These are phyloP conservation scores for Archips xylosteana DNA, from an alignment of 2,888 invertebrate species.

Conservation along the genomic window DNA sequence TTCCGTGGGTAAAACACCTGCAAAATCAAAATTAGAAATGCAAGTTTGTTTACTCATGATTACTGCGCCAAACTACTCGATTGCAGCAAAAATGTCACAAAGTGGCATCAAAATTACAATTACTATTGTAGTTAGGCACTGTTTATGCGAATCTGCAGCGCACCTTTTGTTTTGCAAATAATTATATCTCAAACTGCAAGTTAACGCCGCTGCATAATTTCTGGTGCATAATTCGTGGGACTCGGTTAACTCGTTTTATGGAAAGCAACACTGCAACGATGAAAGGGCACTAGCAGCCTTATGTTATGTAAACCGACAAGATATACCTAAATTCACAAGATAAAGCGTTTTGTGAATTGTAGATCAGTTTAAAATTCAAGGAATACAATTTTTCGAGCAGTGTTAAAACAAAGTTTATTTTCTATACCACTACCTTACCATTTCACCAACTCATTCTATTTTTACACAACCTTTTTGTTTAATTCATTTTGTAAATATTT, in stretches of 20 bases:
- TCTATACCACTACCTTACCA: no score
- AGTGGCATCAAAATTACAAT: not conserved
- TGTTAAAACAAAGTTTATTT: no score
- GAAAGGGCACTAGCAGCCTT: conserved; percentile 55
- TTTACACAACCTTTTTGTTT: no score
- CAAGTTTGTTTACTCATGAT: no score
- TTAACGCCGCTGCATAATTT: conserved; percentile 56
- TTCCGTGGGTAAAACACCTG: no score
- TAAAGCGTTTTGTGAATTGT: conserved; percentile 8
- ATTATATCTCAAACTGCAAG: conserved; percentile 27
- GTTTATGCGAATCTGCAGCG: not conserved
- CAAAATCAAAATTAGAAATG: no score
- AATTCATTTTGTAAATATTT: no score
- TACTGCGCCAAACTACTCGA: not conserved
- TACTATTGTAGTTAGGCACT: not conserved
- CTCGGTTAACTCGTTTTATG: conserved; percentile 61
- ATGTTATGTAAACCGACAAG: conserved; percentile 55
- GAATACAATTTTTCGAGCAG: no score
- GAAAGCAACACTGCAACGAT: conserved; percentile 60
- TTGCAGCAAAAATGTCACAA: not conserved
- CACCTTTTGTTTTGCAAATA: conserved; percentile 3
- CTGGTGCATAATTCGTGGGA: conserved; percentile 53
- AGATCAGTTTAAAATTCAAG: not conserved
- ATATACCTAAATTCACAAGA: conserved; percentile 13
- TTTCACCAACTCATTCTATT: no score